These are phyloP conservation scores for Thymallus thymallus DNA, from an alignment of 2,113 vertebrate genomes.

Conservation along the genomic window DNA sequence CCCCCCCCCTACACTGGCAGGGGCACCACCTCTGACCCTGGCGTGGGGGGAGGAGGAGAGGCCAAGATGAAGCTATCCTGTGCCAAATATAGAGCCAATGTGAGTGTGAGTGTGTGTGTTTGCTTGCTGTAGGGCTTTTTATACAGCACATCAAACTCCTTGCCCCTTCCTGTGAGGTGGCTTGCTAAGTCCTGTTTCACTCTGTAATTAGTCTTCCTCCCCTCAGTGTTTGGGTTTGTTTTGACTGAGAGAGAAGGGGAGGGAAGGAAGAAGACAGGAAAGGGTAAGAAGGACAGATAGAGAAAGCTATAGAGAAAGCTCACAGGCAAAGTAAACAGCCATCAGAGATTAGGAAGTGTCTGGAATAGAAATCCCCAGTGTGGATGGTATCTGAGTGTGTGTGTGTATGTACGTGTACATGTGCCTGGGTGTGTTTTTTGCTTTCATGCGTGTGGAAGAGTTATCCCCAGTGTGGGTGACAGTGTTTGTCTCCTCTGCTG, in stretches of 20 bases:
- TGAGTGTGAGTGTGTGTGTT: not conserved
- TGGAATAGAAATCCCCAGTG: not conserved
- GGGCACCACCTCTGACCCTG: not conserved
- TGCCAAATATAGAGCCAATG: not conserved
- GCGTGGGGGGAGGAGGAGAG: not conserved
- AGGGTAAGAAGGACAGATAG: not conserved
- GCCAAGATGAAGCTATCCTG: not conserved
- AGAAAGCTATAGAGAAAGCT: not conserved
- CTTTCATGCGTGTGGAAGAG: not conserved
- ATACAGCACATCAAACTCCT: not conserved
- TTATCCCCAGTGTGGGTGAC: not conserved
- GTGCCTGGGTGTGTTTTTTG: slow-evolving; percentile 13
- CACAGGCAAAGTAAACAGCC: not conserved
- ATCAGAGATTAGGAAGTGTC: too few relatives aligned
- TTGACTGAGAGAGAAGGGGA: not conserved
- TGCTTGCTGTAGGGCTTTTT: not conserved
- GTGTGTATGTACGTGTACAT: not conserved
- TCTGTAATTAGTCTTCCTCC: not conserved
- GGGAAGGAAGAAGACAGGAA: not conserved
- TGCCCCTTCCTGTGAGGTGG: not conserved
- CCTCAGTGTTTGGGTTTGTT: not conserved
- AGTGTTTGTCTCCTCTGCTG: not conserved
- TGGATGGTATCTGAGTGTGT: not conserved
- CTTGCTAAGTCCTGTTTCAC: not conserved
- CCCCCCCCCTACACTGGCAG: not conserved